Conservation (phyloP, 2,797 vertebrate species). For the Trichosurus vulpecula region DNA sequence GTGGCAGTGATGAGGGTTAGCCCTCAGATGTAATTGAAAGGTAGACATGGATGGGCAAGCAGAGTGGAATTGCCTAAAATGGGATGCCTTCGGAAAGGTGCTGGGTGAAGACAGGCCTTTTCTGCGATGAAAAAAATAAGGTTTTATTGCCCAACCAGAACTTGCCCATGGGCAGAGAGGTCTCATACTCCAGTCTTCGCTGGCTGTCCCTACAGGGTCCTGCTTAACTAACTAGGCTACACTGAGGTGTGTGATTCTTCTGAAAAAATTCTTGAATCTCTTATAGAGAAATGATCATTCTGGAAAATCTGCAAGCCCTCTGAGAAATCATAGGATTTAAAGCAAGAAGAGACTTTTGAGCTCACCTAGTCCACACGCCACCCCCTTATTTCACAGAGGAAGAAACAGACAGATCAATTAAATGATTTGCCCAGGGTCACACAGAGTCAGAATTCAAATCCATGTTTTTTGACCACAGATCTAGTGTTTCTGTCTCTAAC, state of each 20-base stretch:
- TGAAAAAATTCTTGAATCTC: neutral
- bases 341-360: no score
- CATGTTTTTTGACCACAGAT: no score
- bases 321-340: neutral
- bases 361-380: no score
- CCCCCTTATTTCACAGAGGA: no score
- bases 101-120: neutral
- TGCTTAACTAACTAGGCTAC: no score
- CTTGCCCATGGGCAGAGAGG: neutral
- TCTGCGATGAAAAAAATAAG: neutral
- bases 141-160: neutral
- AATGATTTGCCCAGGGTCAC: no score
- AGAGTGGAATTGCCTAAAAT: neutral
- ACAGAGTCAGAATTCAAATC: no score
- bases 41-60: neutral
- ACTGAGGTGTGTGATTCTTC: neutral
- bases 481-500: no score
- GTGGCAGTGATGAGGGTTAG: neutral
- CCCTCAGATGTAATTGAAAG: neutral
- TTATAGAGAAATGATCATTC: neutral
- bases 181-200: neutral
- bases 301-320: neutral
- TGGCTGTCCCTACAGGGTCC: neutral
- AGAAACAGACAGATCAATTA: no score
- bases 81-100: neutral